phyloP scores from a whole-genome alignment of 2,888 invertebrate genomes.

The Cataglyphis cursor region DNA sequence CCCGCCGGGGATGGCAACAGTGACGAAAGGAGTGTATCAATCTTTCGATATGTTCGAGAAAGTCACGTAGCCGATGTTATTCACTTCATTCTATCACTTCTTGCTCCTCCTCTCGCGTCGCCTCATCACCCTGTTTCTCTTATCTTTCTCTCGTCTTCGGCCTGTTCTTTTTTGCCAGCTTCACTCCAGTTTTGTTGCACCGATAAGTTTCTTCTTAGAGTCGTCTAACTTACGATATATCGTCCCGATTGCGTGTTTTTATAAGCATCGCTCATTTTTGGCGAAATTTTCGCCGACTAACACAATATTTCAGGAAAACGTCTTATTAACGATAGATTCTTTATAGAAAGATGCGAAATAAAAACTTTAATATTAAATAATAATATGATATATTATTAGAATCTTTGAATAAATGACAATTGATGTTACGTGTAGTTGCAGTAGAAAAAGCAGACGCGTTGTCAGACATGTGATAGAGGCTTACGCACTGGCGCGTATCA shows the following conservation, averaged over 20 bases:
- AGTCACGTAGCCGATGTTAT: conserved; percentile 72
- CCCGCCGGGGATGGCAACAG: conserved; percentile 39
- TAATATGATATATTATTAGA: not conserved
- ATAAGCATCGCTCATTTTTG: not conserved
- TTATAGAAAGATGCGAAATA: not conserved
- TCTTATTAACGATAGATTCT: conserved; percentile 32
- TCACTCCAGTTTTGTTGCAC: conserved; percentile 16
- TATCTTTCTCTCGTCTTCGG: conserved; percentile 5
- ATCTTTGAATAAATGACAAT: not conserved
- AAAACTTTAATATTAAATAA: not conserved
- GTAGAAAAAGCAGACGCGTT: not conserved
- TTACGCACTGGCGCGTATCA: conserved; percentile 7
- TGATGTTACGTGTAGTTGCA: not conserved
- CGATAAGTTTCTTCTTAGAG: conserved; percentile 16
- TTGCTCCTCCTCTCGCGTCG: not conserved
- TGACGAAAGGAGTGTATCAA: conserved; percentile 71
- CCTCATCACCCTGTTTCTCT: not conserved
- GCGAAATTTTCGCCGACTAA: conserved; percentile 9
- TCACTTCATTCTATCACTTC: conserved; percentile 63
- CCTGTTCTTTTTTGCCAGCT: conserved; percentile 4
- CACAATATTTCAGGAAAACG: not conserved
- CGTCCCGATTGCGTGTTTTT: conserved; percentile 9
- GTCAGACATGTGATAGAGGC: not conserved
- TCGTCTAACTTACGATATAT: not conserved
- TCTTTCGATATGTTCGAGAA: conserved; percentile 67